Evolutionary conservation across 2,113 vertebrate species (phyloP).

Genomic region (Rattus norvegicus): GRCr8 NC_086021.1:110767001-110767500

Average conservation of each 20-base stretch:
- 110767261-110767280: neutral
- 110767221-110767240: neutral
- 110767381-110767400: neutral
- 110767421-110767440: neutral
- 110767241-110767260: neutral
- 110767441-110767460: neutral
- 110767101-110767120: neutral
- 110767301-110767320: neutral
- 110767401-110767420: neutral
- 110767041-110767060: neutral
- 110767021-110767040: neutral
- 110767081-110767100: neutral
- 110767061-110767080: neutral
- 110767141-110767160: neutral
- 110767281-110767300: neutral
- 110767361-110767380: neutral
- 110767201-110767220: neutral
- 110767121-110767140: neutral
- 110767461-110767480: neutral
- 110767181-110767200: neutral
- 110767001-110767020: neutral
- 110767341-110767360: neutral
- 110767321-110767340: neutral
- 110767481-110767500: neutral
- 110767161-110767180: neutral